Evolutionary conservation across 2,113 vertebrate species (phyloP).

Genomic region (Dicrurus megarhynchus): DNA sequence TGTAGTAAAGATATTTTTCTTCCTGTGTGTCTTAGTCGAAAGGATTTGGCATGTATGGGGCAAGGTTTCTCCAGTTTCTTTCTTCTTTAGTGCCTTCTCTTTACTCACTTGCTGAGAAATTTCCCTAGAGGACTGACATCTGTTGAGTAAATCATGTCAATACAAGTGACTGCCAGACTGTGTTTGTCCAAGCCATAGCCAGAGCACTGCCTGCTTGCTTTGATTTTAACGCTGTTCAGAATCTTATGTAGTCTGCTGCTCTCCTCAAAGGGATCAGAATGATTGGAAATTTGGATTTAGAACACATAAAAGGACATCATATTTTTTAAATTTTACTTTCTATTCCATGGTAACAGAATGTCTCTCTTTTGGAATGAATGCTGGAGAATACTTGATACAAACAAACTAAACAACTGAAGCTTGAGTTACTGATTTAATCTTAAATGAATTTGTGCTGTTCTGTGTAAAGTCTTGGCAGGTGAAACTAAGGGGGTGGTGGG

Average conservation of each 20-base stretch:
- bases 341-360: not conserved
- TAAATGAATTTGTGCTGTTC: not conserved
- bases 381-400: not conserved
- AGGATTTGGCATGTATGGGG: accelerated
- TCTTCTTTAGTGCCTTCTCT: not conserved
- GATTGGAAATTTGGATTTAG: not conserved
- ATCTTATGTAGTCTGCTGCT: not conserved
- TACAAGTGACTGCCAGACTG: not conserved
- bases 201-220: not conserved
- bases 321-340: not conserved
- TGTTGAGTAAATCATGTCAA: not conserved
- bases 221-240: not conserved
- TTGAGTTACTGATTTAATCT: not conserved
- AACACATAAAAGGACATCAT: not conserved
- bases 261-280: not conserved
- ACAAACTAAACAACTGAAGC: not conserved
- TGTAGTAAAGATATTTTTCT: not conserved
- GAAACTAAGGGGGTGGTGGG: not conserved
- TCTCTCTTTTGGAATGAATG: not conserved
- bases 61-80: not conserved
- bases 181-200: not conserved
- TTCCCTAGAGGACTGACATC: not conserved
- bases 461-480: not conserved
- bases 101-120: not conserved
- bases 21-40: not conserved